Evolutionary conservation across 2,888 invertebrate species (phyloP).

Genomic region (Zaprionus obscuricornis): DNA sequence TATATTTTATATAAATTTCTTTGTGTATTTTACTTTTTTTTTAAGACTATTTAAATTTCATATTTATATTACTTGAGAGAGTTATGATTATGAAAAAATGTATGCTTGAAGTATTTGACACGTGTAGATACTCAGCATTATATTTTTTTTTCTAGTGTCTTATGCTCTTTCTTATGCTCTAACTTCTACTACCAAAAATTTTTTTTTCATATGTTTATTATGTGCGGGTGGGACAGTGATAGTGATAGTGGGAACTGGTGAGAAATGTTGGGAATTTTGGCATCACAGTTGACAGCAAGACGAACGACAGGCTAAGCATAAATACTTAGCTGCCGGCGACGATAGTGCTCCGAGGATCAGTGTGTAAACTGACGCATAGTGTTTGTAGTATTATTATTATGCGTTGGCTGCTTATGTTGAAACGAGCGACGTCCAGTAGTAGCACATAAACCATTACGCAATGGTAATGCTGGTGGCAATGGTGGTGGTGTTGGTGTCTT

Average conservation of each 20-base stretch:
- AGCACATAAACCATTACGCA: conserved; percentile 80
- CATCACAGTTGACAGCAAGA: conserved; percentile 78
- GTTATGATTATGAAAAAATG: not conserved
- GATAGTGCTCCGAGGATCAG: conserved; percentile 77
- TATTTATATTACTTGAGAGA: not conserved
- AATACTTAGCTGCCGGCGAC: conserved; percentile 78
- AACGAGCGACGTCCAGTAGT: conserved; percentile 78
- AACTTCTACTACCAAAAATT: conserved; percentile 42
- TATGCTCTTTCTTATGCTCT: too few relatives aligned
- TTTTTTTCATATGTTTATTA: conserved; percentile 3
- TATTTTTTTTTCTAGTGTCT: conserved; percentile 21
- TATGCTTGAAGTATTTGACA: conserved; percentile 6
- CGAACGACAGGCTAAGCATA: conserved; percentile 63
- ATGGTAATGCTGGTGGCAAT: conserved; percentile 82
- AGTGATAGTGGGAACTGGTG: not conserved
- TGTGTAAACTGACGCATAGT: conserved; percentile 80
- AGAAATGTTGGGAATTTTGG: conserved; percentile 43
- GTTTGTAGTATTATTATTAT: conserved; percentile 60
- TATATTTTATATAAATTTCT: conserved; percentile 2
- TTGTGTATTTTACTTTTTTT: too few relatives aligned
- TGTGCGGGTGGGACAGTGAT: not conserved
- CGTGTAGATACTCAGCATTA: conserved; percentile 28
- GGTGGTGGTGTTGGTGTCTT: conserved; percentile 82
- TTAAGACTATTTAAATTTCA: conserved; percentile 20
- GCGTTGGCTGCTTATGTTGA: conserved; percentile 60